Evolutionary conservation across 2,797 vertebrate genomes (phyloP).

Genomic region (Brotogeris chrysoptera): DNA sequence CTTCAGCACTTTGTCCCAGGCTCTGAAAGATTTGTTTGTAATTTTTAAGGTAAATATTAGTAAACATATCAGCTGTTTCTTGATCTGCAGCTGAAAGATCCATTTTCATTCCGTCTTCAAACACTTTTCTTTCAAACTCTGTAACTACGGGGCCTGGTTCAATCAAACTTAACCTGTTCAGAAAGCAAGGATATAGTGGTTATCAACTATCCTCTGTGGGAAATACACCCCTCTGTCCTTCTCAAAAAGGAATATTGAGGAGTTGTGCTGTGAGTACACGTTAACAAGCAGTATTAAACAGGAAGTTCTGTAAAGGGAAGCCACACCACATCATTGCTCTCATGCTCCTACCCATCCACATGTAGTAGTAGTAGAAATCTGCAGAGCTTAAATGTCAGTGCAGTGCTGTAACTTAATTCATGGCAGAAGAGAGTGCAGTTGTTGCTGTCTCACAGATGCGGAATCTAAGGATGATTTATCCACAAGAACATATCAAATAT

Average conservation of each 20-base stretch:
- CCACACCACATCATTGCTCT: not conserved
- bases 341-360: not conserved
- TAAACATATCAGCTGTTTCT: conserved; percentile 87
- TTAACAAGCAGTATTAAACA: not conserved
- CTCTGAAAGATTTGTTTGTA: conserved; percentile 86
- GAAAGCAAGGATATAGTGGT: not conserved
- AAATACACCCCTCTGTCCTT: not conserved
- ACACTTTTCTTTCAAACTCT: conserved; percentile 88
- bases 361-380: fast-evolving
- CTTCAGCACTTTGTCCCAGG: conserved; percentile 84
- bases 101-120: conserved; percentile 82
- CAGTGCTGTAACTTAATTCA: not conserved
- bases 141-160: conserved; percentile 88
- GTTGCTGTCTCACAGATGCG: not conserved
- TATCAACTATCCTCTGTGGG: not conserved
- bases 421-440: not conserved
- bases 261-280: not conserved
- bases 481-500: not conserved
- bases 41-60: conserved; percentile 86
- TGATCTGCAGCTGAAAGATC: conserved; percentile 85
- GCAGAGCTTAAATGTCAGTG: not conserved
- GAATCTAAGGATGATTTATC: not conserved
- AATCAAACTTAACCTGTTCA: conserved; percentile 83
- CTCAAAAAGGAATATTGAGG: not conserved
- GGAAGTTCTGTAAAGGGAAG: not conserved